A percentile compares a stretch with the other conserved stretches of the same genome.
phyloP scores from a whole-genome alignment of 1,140 invertebrate species.

The Diuraphis noxia region DNA sequence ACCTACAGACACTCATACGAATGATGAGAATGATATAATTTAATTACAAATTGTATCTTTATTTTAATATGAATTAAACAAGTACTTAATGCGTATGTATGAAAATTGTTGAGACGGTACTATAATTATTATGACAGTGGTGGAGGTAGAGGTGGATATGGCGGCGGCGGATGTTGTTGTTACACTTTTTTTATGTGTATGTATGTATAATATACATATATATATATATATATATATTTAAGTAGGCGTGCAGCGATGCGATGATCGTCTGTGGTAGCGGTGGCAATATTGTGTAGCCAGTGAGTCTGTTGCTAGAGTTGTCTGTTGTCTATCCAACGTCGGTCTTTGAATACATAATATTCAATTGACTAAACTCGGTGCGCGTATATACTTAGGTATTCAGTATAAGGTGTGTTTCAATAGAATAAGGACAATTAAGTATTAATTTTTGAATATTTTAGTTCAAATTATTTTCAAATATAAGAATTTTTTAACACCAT shows the following conservation, averaged over 20 bases:
- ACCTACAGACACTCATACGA: neutral
- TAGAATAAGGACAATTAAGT: neutral
- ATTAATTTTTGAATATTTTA: neutral
- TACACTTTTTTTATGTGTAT: neutral
- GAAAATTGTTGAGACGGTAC: conserved; percentile 1
- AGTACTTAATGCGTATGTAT: neutral
- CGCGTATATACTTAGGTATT: neutral
- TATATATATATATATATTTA: neutral
- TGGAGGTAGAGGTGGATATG: neutral
- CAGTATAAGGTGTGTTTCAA: neutral
- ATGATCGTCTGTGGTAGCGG: neutral
- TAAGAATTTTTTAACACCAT: neutral
- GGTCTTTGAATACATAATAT: neutral
- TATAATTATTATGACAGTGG: neutral
- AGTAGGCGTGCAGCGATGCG: neutral
- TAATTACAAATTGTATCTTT: conserved; percentile 11
- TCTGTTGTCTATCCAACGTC: conserved; percentile 5
- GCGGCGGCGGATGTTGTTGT: conserved; percentile 28
- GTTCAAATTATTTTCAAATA: neutral
- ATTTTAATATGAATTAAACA: conserved; percentile 20
- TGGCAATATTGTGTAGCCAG: neutral
- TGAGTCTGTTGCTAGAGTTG: neutral
- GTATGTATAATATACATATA: no score
- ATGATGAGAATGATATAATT: conserved; percentile 9
- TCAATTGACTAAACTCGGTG: neutral